phyloP scores from a whole-genome alignment of 2,113 vertebrate genomes.

The Nothobranchius furzeri region DNA sequence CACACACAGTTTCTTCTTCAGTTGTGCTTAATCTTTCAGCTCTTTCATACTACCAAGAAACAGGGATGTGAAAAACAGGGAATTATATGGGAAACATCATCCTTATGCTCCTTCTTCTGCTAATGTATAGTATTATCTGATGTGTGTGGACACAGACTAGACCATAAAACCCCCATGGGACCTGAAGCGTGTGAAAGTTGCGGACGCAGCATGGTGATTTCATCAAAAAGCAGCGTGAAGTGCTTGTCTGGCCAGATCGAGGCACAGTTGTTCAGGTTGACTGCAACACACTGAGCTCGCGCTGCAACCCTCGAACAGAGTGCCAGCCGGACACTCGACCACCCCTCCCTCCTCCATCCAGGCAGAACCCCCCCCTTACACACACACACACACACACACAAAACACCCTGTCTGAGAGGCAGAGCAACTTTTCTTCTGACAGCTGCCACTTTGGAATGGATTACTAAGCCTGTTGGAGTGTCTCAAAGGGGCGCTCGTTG shows the following conservation, averaged over 20 bases:
- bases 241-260: conserved; percentile 58
- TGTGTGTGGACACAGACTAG: conserved; percentile 42
- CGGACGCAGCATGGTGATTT: conserved; percentile 73
- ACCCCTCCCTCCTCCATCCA: conserved; percentile 63
- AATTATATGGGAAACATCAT: not conserved
- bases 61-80: not conserved
- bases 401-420: conserved; percentile 67
- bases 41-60: not conserved
- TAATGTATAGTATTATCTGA: conserved; percentile 8
- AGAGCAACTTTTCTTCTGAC: conserved; percentile 79
- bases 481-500: conserved; percentile 69
- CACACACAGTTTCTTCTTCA: not conserved
- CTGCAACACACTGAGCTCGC: conserved; percentile 73
- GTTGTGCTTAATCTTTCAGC: conserved; percentile 39
- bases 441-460: conserved; percentile 81
- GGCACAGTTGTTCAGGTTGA: conserved; percentile 76
- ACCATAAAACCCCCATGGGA: conserved; percentile 58
- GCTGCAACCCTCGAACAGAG: conserved; percentile 63
- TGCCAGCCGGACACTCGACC: conserved; percentile 69
- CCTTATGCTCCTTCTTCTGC: not conserved
- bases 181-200: conserved; percentile 61
- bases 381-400: conserved; percentile 64
- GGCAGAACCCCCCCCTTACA: conserved; percentile 63
- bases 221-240: conserved; percentile 65
- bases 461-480: conserved; percentile 74